Base-by-base conservation (phyloP, 2,888 invertebrate species). In the Lampropteryx suffumata region DNA sequence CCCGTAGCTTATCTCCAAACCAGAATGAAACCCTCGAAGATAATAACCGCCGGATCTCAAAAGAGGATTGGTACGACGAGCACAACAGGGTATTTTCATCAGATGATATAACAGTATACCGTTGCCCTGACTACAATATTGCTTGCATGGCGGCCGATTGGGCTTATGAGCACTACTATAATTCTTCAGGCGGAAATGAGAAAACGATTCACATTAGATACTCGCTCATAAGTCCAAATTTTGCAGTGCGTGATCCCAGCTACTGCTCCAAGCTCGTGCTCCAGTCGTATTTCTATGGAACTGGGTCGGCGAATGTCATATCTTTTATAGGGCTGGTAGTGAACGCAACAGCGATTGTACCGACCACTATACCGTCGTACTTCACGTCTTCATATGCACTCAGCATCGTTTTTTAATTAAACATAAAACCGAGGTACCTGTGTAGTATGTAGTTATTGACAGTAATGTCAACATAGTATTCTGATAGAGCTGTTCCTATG, bases 141-240 rank as follows among this genome's bases (percentile, higher is more conserved):
- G 34, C 34, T 6, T n/a, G n/a, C 14, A 34, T 34, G 34, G 34
- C 34, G 2, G 34, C 34, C 17, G 34, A 34, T 34, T 34, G 34
- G 34, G 34, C 34, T 1, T 34, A 34, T 17, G 10, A 8, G 9
- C n/a, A 34, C 14, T 34, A 34, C 21, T 34, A 34, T 10, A 34
- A 34, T 10, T n/a, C 3, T 3, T 21, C n/a, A 17, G 17, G 10
- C 10, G 34, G 34, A n/a, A 4, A 34, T 9, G n/a, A 0, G 1
- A 33, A 33, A 14, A 33, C 14, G 1, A 33, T 33, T 14, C 33
- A 33, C n/a, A 33, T 33, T 0, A 33, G 33, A 14, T 34, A 34
- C n/a, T 34, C 33, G 4, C 33, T 34, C n/a, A 17, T 14, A 13
- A 34, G 33, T 34, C 33, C 33, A 5, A 10, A 17, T 17, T 34